Evolutionary conservation across 2,113 vertebrate genomes (phyloP), one percentile per base, ranked within the genome.

Genomic region (Pogonocichla stellata): DNA sequence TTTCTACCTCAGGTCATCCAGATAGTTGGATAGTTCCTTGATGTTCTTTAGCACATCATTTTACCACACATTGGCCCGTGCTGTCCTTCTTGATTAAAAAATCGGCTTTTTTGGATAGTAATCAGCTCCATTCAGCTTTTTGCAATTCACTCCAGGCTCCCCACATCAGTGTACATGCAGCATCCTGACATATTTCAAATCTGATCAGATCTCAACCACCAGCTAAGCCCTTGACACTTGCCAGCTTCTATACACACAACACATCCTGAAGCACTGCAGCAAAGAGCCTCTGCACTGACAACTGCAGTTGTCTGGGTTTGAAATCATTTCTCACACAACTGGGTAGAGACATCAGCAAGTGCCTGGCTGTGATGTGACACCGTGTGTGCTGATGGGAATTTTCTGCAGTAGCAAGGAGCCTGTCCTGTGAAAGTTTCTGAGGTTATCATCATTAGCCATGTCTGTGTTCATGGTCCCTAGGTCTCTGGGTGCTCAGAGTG

Each of bases 11-110:
- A 47, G 33, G 56, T 83, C 88, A 86, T 96, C 79, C 58, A 87
- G 53, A 45, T 86, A 69, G 33, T 42, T 88, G 61, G 57, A 43
- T 69, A 82, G 38, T 88, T 93, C 86, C 74, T 79, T 34, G 42
- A 38, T 93, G 64, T 74, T 79, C 69, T 95, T 83, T 90, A 82
- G 87, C 74, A 57, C 56, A 26, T 87, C 8, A 26, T 74, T 36
- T 53, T 64, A 69, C 56, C 31, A 47, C 65, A 51, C 56, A 17
- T 42, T 75, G 82, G 33, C 42, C 5, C 83, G 50, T 66, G 14
- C 88, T 89, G 26, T 90, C 94, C 57, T 92, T 84, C 78, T 85
- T 83, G 72, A 84, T 91, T 85, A 92, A 93, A 85, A 88, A 72
- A 57, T 73, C 34, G 82, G 45, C 43, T 93, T 95, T 96, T 93